A percentile compares a stretch with the other conserved stretches of the same genome.
phyloP scores from a whole-genome alignment of 2,888 invertebrate genomes.

The Tipula helvola region DNA sequence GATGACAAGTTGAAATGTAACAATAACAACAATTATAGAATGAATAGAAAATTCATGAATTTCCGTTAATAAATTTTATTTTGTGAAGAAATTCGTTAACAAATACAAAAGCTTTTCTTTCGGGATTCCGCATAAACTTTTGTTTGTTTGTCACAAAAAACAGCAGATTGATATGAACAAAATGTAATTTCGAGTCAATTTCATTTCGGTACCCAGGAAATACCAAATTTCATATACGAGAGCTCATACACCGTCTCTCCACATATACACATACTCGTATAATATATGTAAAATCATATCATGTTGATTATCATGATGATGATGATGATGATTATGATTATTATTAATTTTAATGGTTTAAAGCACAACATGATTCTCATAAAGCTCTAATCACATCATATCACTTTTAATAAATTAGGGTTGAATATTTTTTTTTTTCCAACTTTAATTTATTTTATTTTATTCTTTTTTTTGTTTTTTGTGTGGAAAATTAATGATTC shows the following conservation, averaged over 20 bases:
- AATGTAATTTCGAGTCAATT: not conserved
- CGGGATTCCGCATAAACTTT: not conserved
- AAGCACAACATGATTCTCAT: not conserved
- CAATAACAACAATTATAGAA: not conserved
- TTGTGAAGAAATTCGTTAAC: not conserved
- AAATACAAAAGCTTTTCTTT: not conserved
- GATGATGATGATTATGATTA: not conserved
- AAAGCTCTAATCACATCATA: not conserved
- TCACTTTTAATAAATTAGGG: slow-evolving; percentile 4
- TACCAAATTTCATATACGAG: not conserved
- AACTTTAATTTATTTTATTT: not conserved
- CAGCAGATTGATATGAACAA: not conserved
- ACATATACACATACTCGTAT: not conserved
- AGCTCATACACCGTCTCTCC: not conserved
- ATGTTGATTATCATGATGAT: not conserved
- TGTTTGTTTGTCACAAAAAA: not conserved
- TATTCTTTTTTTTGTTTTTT: not conserved
- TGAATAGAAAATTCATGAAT: not conserved
- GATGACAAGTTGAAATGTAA: not conserved
- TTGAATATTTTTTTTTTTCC: not conserved
- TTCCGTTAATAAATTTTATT: not conserved
- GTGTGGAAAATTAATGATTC: not conserved
- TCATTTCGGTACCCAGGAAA: not conserved
- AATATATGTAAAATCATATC: not conserved
- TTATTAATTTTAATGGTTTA: not conserved